A percentile compares a stretch with the other conserved stretches of the same genome.
These are phyloP conservation scores for Columbina picui DNA, from an alignment of 2,113 vertebrate species.

Conservation along the genomic window DNA sequence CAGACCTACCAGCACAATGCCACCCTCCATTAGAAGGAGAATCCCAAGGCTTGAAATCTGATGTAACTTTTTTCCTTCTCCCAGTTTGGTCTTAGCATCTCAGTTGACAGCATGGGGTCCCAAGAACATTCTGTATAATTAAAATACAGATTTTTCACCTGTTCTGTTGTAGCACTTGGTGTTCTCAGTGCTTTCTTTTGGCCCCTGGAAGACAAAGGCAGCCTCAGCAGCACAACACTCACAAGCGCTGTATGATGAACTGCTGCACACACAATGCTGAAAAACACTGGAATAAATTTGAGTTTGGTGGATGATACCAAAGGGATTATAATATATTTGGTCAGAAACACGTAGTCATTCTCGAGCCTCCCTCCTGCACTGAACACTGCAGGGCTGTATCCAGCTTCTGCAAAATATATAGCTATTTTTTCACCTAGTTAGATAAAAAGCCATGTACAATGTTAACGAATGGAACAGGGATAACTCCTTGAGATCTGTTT, in stretches of 20 bases:
- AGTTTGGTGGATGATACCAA: neutral
- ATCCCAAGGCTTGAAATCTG: neutral
- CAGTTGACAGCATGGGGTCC: neutral
- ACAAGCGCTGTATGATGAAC: neutral
- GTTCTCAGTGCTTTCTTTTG: neutral
- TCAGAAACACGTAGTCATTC: neutral
- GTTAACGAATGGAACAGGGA: neutral
- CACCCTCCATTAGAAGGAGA: fast-evolving
- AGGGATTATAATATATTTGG: neutral
- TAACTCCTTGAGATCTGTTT: neutral
- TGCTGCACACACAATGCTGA: neutral
- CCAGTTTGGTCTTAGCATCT: neutral
- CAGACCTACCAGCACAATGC: neutral
- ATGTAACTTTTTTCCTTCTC: neutral
- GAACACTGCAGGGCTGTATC: neutral
- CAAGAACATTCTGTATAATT: neutral
- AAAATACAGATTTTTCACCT: neutral
- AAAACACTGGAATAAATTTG: neutral
- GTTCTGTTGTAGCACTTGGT: neutral
- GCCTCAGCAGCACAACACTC: neutral
- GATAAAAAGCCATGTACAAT: neutral
- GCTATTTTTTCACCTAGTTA: neutral
- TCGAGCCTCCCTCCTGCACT: neutral
- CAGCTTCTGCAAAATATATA: neutral
- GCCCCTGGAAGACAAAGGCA: neutral